phyloP scores from a whole-genome alignment of 2,113 vertebrate species.

The Brienomyrus brachyistius region DNA sequence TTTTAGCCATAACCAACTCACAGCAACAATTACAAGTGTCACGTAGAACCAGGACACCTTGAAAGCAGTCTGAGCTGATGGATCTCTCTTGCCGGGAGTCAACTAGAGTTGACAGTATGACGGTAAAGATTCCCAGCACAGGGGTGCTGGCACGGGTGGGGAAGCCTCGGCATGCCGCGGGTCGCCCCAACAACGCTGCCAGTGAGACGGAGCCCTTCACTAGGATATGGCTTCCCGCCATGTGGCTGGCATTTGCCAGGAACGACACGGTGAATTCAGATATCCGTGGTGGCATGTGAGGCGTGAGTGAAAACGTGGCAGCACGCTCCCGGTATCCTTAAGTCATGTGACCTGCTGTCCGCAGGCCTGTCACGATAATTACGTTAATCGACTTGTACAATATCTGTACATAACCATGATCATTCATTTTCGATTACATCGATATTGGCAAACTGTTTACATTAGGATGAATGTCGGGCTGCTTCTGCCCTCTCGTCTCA shows the following conservation, averaged over 20 bases:
- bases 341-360: background rate
- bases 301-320: background rate
- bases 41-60: background rate
- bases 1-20: background rate
- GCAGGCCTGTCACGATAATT: background rate
- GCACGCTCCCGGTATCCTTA: background rate
- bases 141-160: too few species aligned
- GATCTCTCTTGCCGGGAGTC: background rate
- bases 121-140: too few species aligned
- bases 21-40: background rate
- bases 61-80: background rate
- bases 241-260: background rate
- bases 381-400: background rate
- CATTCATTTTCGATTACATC: background rate
- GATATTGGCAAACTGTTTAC: background rate
- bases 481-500: background rate
- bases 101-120: background rate
- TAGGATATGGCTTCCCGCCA: background rate
- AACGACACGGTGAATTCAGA: background rate
- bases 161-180: too few species aligned
- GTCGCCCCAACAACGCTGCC: too few species aligned
- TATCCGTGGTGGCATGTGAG: background rate
- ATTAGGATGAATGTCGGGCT: background rate
- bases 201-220: background rate
- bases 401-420: background rate